phyloP scores from a whole-genome alignment of 2,888 invertebrate genomes.

The Aspidiotus rigidus region DNA sequence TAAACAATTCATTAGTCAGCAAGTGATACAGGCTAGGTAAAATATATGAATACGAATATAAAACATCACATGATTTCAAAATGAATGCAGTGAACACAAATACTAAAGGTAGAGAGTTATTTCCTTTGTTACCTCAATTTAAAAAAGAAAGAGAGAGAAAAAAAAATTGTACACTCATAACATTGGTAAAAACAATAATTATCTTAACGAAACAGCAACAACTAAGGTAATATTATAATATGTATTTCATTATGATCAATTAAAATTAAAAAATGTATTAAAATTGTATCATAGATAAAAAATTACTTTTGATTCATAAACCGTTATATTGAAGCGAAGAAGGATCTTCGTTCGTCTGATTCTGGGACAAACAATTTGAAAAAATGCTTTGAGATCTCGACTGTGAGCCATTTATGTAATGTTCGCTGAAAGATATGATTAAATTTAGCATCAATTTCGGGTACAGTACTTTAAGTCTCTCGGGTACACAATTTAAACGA shows the following conservation, averaged over 20 bases:
- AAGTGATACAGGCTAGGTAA: no score
- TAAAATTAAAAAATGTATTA: constrained; percentile 1
- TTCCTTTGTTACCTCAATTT: background rate
- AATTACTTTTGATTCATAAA: background rate
- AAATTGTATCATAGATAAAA: background rate
- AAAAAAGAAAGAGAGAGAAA: constrained; percentile 3
- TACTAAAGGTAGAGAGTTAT: no score
- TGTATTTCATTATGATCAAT: no score
- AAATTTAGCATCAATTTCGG: no score
- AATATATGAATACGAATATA: no score
- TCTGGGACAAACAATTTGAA: constrained; percentile 17
- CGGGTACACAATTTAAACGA: no score
- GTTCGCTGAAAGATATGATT: constrained; percentile 6
- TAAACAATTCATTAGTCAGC: no score
- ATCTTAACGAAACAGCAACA: background rate
- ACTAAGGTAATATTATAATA: background rate
- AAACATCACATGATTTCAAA: no score
- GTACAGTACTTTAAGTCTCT: no score
- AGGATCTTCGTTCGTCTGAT: constrained; percentile 8
- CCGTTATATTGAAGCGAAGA: no score
- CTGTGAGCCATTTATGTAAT: constrained; percentile 15
- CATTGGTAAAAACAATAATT: background rate
- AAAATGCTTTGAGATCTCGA: constrained; percentile 28
- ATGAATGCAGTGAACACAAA: no score
- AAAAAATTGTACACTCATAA: background rate